Evolutionary conservation across 2,888 invertebrate genomes (phyloP).

Genomic region (Andrena hattorfiana): DNA sequence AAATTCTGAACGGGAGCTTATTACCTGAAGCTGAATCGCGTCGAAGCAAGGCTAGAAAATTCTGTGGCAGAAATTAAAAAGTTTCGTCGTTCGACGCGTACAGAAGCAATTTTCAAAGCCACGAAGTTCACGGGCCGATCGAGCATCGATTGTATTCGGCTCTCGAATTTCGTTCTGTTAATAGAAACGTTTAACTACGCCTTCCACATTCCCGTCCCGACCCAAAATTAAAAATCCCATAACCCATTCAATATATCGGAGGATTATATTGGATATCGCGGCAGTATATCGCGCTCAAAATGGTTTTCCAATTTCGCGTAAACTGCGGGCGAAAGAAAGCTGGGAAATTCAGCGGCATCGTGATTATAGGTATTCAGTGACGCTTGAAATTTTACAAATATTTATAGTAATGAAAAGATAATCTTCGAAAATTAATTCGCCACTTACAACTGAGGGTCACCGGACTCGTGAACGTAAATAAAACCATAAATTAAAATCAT

Average conservation of each 20-base stretch:
- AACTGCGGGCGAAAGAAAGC: not conserved
- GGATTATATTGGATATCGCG: constrained; percentile 20
- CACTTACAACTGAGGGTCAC: too few relatives aligned
- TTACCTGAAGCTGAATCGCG: constrained; percentile 4
- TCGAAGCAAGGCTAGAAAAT: not conserved
- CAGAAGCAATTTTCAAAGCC: constrained; percentile 14
- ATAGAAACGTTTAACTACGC: constrained; percentile 26
- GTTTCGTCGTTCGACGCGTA: not conserved
- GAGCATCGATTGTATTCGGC: constrained; percentile 9
- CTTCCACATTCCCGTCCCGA: not conserved
- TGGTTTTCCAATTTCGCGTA: constrained; percentile 26
- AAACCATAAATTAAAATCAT: too few relatives aligned
- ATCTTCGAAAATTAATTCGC: too few relatives aligned
- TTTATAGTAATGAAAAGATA: too few relatives aligned
- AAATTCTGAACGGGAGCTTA: constrained; percentile 6
- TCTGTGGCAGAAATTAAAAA: constrained; percentile 13
- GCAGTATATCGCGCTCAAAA: constrained; percentile 11
- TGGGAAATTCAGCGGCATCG: not conserved
- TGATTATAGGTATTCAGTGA: not conserved
- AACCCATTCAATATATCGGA: constrained; percentile 19
- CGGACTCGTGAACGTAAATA: too few relatives aligned
- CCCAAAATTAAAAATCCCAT: constrained; percentile 31
- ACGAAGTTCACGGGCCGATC: not conserved
- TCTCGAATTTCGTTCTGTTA: not conserved
- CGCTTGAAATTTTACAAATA: too few relatives aligned